Base-by-base conservation (phyloP, 2,797 vertebrate species). In the Hydrophis major region DNA sequence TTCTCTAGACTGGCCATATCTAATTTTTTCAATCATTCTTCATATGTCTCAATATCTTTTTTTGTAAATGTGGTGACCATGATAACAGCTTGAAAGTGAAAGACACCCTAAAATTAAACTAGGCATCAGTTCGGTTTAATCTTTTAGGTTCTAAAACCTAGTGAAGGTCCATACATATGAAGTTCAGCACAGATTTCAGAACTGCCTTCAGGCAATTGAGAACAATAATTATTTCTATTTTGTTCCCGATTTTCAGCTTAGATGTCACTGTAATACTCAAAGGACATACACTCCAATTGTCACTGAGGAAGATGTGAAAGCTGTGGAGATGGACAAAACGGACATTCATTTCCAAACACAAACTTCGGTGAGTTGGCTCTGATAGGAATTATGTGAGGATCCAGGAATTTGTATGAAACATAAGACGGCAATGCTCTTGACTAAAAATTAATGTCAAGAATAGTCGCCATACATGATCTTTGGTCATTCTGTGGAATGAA, bases 251-350 rank as follows among this genome's bases (percentile, higher is more conserved):
- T 89, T 91, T 25, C 50, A 94, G 92, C 1, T 92, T 42, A 90
- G 86, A 86, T 61, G 4, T 90, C 90, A 3, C 14, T 95, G 50
- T 86, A 94, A 86, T 13, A 66, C 20, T 2, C 60, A 57, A 57
- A 86, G 32, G 28, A 55, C 7, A 53, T 66, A 10, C 3, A 37
- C 22, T 90, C 66, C 42, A 18, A 89, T 93, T 89, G 22, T 95
- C 88, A 88, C 57, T 8, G 4, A 92, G 66, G 89, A 94, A 95
- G 91, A 94, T 69, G 57, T 92, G 47, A 88, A 96, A 27, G 88
- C 18, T 32, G n/a, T 0, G 60, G 87, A 95, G 57, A 96, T 53
- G 27, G n/a, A 92, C 53, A 95, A 63, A 88, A 92, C 60, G 69
- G 57, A 92, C 37, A 89, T 96, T n/a, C 6, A 53, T 22, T 94